Conservation (phyloP, 2,888 invertebrate genomes). For the Sinotaia quadrata region DNA sequence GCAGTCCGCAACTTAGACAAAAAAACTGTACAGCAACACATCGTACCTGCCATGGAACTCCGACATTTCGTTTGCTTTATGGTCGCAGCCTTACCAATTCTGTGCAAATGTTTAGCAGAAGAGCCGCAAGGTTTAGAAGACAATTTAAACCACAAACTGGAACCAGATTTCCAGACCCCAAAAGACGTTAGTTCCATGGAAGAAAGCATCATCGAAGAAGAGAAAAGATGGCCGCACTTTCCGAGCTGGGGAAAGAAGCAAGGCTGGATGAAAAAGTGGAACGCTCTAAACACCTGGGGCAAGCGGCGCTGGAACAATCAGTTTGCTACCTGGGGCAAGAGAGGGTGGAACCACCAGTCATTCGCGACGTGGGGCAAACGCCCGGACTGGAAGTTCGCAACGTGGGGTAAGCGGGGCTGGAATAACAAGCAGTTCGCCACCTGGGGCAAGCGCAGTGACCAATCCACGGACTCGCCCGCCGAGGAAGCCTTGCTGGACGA, state of each 20-base stretch:
- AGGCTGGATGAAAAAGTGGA: slow-evolving; percentile 12
- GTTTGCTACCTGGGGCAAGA: slow-evolving; percentile 25
- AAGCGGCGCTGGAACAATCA: slow-evolving; percentile 28
- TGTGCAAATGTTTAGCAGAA: background rate
- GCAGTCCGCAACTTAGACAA: too few species aligned
- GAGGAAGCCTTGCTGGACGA: background rate
- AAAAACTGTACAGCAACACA: too few species aligned
- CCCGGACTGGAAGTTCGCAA: background rate
- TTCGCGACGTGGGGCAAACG: slow-evolving; percentile 25
- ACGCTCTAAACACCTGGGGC: slow-evolving; percentile 26
- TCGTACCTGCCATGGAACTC: background rate
- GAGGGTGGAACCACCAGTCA: slow-evolving; percentile 8
- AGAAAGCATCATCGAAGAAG: background rate
- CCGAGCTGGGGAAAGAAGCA: slow-evolving; percentile 1
- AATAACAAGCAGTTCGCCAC: slow-evolving; percentile 20
- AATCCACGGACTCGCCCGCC: background rate
- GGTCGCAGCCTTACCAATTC: background rate
- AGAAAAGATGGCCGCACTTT: slow-evolving; percentile 12
- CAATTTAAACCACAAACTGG: background rate
- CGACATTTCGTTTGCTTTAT: background rate
- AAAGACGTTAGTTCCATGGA: background rate
- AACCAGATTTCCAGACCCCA: background rate
- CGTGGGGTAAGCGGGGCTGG: slow-evolving; percentile 25
- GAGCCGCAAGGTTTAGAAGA: background rate
- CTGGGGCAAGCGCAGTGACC: slow-evolving; percentile 20